These are phyloP conservation scores for Phenganax marumi DNA, from an alignment of 92 coral and sea anemone genomes.

Conservation along the genomic window DNA sequence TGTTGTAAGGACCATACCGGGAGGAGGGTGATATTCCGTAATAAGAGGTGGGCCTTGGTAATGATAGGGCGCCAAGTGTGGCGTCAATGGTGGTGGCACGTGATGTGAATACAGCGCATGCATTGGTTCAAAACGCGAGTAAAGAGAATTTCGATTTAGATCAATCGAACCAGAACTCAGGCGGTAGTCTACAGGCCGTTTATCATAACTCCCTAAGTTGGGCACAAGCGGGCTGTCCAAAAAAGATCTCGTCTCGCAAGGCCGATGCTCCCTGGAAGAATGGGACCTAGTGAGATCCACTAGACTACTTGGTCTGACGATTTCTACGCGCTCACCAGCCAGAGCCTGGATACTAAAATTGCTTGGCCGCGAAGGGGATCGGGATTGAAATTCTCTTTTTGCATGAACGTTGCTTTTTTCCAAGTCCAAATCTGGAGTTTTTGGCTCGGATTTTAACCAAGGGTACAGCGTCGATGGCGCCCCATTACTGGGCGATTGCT, in stretches of 20 bases:
- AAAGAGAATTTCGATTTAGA: conserved; percentile 31
- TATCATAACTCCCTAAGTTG: conserved; percentile 11
- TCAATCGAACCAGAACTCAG: conserved; percentile 30
- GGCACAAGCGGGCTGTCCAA: conserved; percentile 29
- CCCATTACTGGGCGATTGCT: conserved; percentile 41
- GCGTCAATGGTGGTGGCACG: conserved; percentile 18
- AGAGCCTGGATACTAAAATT: conserved; percentile 30
- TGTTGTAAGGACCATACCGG: background rate
- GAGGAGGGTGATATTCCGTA: conserved; percentile 22
- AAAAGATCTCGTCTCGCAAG: conserved; percentile 26
- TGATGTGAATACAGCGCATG: conserved; percentile 28
- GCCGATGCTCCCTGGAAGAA: conserved; percentile 19
- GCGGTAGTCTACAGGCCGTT: conserved; percentile 26
- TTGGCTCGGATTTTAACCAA: conserved; percentile 76
- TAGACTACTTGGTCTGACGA: background rate
- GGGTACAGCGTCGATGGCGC: conserved; percentile 60
- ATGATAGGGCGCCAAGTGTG: background rate
- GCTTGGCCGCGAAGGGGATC: conserved; percentile 29
- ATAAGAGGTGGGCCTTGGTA: conserved; percentile 21
- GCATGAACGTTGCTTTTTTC: background rate
- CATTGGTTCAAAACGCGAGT: conserved; percentile 36
- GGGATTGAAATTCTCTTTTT: conserved; percentile 6
- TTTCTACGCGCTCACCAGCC: conserved; percentile 26
- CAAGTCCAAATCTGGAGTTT: conserved; percentile 23
- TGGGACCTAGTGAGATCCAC: conserved; percentile 8